Evolutionary conservation across 2,888 invertebrate genomes (phyloP).

Genomic region (Volucella inanis): DNA sequence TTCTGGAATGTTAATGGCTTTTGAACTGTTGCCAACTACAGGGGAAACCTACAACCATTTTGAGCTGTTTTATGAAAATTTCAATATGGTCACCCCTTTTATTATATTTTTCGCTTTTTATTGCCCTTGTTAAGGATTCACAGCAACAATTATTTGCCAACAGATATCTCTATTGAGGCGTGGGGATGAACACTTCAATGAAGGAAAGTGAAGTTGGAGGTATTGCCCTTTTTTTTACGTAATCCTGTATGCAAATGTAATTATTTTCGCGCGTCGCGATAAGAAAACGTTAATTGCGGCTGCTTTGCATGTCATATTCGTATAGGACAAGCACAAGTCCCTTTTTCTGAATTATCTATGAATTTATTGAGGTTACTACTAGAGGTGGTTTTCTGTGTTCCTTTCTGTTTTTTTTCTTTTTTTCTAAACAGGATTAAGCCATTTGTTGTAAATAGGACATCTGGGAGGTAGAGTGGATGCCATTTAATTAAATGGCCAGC

Average conservation of each 20-base stretch:
- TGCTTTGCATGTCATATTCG: slow-evolving; percentile 70
- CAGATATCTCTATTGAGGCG: slow-evolving; percentile 54
- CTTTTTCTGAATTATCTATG: slow-evolving; percentile 68
- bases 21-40: too few relatives aligned
- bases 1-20: too few relatives aligned
- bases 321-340: slow-evolving; percentile 14
- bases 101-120: not conserved
- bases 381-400: not conserved
- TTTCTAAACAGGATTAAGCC: slow-evolving; percentile 59
- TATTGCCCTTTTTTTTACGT: slow-evolving; percentile 37
- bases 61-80: too few relatives aligned
- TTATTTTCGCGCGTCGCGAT: slow-evolving; percentile 67
- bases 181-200: slow-evolving; percentile 48
- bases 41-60: too few relatives aligned
- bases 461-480: slow-evolving; percentile 32
- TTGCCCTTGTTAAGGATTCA: slow-evolving; percentile 35
- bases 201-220: slow-evolving; percentile 10
- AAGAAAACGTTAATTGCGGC: slow-evolving; percentile 72
- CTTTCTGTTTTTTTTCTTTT: not conserved
- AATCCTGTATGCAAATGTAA: slow-evolving; percentile 73
- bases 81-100: slow-evolving; percentile 10
- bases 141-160: slow-evolving; percentile 50
- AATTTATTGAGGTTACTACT: slow-evolving; percentile 49
- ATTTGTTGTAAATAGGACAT: slow-evolving; percentile 54
- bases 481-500: slow-evolving; percentile 66